These are phyloP conservation scores for Eurois occulta DNA, from an alignment of 2,888 invertebrate species.

Conservation along the genomic window DNA sequence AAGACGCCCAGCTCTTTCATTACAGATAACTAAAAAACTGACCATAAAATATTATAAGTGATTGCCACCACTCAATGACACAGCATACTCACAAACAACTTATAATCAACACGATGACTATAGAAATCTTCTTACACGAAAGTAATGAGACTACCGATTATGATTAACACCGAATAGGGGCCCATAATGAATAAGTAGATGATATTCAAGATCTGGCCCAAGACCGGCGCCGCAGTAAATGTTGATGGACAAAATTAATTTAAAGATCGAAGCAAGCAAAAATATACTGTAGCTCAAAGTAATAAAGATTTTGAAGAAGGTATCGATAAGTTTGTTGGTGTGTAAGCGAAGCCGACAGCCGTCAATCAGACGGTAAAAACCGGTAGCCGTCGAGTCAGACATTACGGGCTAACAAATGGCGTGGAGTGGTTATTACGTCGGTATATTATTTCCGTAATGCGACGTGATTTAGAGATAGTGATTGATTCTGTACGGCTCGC, in stretches of 20 bases:
- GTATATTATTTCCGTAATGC: conserved; percentile 70
- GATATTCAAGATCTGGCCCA: conserved; percentile 88
- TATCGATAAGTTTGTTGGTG: conserved; percentile 72
- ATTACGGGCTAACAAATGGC: conserved; percentile 86
- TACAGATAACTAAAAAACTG: conserved; percentile 53
- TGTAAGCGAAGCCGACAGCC: conserved; percentile 89
- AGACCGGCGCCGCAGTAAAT: conserved; percentile 88
- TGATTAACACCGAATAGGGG: conserved; percentile 88
- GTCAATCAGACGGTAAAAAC: conserved; percentile 90
- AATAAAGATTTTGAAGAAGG: conserved; percentile 41
- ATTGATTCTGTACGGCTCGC: conserved; percentile 63
- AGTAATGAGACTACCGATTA: conserved; percentile 84
- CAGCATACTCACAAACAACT: conserved; percentile 74
- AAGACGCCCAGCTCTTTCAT: conserved; percentile 50
- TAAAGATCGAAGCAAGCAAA: conserved; percentile 57
- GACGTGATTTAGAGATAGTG: conserved; percentile 66
- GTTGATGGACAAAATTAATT: conserved; percentile 70
- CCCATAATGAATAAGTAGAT: conserved; percentile 89
- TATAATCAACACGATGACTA: conserved; percentile 74
- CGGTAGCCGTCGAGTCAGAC: conserved; percentile 88
- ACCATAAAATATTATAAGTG: conserved; percentile 67
- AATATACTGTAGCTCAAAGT: conserved; percentile 60
- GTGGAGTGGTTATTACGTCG: conserved; percentile 78
- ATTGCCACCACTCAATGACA: conserved; percentile 70
- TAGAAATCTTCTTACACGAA: conserved; percentile 75